Conservation (phyloP, 2,113 vertebrate genomes). For the Delphinus delphis region DNA sequence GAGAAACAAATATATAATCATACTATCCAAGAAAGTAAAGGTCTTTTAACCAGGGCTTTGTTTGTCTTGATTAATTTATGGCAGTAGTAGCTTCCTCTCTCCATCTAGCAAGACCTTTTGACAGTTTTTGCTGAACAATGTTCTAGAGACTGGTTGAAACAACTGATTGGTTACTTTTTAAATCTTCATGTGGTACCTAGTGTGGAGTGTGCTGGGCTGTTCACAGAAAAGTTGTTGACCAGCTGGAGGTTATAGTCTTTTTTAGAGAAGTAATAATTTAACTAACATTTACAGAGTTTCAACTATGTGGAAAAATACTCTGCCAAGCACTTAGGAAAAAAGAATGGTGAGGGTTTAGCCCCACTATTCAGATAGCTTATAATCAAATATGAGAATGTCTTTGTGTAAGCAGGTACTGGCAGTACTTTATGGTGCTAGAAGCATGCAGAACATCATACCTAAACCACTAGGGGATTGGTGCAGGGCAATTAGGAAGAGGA, state of each 20-base stretch:
- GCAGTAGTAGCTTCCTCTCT: not conserved
- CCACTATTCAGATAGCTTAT: not conserved
- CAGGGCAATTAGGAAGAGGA: not conserved
- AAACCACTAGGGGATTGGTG: accelerated
- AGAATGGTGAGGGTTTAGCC: not conserved
- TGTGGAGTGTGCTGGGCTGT: not conserved
- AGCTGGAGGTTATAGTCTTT: not conserved
- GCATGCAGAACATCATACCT: not conserved
- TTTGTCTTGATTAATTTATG: not conserved
- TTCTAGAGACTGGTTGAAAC: not conserved
- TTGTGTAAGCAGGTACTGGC: not conserved
- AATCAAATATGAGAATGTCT: not conserved
- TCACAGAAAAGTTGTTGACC: not conserved
- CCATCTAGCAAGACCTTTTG: not conserved
- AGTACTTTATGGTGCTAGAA: not conserved
- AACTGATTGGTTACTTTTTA: not conserved
- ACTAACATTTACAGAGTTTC: not conserved
- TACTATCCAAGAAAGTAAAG: not conserved
- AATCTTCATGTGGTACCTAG: not conserved
- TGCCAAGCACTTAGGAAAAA: not conserved
- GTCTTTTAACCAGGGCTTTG: not conserved
- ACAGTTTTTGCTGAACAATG: not conserved
- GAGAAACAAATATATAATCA: not conserved
- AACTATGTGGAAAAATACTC: not conserved
- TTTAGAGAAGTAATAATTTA: not conserved